phyloP scores from a whole-genome alignment of 2,888 invertebrate species.

The Drosophila infuscata region DNA sequence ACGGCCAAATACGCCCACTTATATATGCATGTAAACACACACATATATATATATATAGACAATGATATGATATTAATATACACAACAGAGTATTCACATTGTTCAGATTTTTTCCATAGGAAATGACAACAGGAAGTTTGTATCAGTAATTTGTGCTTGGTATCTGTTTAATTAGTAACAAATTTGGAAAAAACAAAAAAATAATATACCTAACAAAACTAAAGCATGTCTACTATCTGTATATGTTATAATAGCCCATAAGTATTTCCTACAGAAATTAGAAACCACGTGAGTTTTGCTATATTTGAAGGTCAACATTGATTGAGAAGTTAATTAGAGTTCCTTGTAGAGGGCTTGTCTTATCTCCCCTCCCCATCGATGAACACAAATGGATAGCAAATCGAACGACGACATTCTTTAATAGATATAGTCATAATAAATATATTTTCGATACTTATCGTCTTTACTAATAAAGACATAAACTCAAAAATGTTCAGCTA shows the following conservation, averaged over 20 bases:
- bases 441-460: constrained; percentile 60
- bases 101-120: constrained; percentile 13
- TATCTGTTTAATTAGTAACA: constrained; percentile 7
- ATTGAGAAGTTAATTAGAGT: constrained; percentile 50
- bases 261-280: background rate
- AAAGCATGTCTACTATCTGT: background rate
- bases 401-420: constrained; percentile 16
- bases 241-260: background rate
- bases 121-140: constrained; percentile 33
- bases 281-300: constrained; percentile 32
- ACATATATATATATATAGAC: background rate
- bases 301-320: constrained; percentile 53
- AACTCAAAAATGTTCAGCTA: constrained; percentile 50
- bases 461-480: constrained; percentile 68
- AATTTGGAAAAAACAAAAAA: background rate
- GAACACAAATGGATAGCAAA: constrained; percentile 30
- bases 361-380: constrained; percentile 31
- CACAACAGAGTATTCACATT: constrained; percentile 29
- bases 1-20: constrained; percentile 25
- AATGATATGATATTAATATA: constrained; percentile 31
- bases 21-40: constrained; percentile 10
- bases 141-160: constrained; percentile 11
- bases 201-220: background rate
- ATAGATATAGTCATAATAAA: constrained; percentile 12
- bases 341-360: constrained; percentile 53